Evolutionary conservation across 1,140 invertebrate genomes (phyloP), one percentile per base, ranked within the genome.

Genomic region (Neodiprion pinetum): DNA sequence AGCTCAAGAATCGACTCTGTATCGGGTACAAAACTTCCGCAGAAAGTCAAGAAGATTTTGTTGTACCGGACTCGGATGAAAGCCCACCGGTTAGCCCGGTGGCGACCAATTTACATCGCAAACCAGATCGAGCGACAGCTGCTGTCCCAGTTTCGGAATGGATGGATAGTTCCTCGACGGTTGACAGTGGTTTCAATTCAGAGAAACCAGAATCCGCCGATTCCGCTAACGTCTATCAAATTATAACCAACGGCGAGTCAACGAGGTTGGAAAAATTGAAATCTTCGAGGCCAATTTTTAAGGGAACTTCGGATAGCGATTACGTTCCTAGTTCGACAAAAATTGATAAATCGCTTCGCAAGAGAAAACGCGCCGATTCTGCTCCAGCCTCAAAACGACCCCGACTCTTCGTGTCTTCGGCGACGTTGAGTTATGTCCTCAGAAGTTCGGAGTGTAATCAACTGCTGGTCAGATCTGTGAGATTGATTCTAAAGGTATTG

Each of bases 381-480:
- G 4, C 2, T 7, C 0, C 67, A 69, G 67, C 1, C 12, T 69
- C 40, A 12, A 69, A 69, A 23, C 17, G 21, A 11, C 40, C 67
- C 17, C 10, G 40, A 17, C 21, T 12, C 11, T 47, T 14, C 23
- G 21, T 71, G 21, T 48, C 70, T 47, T 50, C 70, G 21, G 70
- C 48, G 7, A 40, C 21, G 3, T 48, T 71, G 12, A 48, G 21
- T n/a, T 49, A 48, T 23, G 48, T 50, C 47, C 47, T 71, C 11
- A 40, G 70, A 8, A 71, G 23, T 14, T 71, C 70, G 21, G 48
- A 71, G n/a, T 17, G 21, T 14, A 71, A 50, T 47, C n/a, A 71
- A 40, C 21, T 71, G 28, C 48, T 71, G 70, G 21, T 71, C 23
- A 17, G 17, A 17, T 47, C 23, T 12, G 48, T 49, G 0, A 61